These are phyloP conservation scores for Pollachius pollachius DNA, from an alignment of 2,113 vertebrate species.

Conservation along the genomic window DNA sequence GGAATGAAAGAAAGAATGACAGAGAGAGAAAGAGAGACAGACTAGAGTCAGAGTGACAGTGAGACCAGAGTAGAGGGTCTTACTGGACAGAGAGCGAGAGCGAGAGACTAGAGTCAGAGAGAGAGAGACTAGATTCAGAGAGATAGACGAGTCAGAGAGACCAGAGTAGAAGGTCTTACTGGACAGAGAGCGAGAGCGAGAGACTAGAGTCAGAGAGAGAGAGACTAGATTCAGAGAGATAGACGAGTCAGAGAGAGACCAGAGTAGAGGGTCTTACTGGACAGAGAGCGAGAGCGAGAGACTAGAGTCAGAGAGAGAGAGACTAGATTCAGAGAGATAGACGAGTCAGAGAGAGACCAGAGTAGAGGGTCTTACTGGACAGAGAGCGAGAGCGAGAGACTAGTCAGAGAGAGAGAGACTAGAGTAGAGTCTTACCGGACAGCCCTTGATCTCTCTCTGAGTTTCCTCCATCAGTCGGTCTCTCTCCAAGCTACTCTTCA, in stretches of 20 bases:
- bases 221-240: not conserved
- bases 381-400: too few species aligned
- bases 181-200: too few species aligned
- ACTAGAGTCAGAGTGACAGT: not conserved
- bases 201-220: not conserved
- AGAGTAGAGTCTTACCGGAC: constrained; percentile 71
- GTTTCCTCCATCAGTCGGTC: constrained; percentile 68
- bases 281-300: too few species aligned
- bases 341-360: too few species aligned
- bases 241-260: too few species aligned
- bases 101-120: not conserved
- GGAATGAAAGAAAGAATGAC: too few species aligned
- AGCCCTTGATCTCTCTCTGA: constrained; percentile 73
- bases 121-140: not conserved
- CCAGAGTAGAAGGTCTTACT: not conserved
- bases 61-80: not conserved
- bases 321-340: not conserved
- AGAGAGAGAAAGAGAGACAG: too few species aligned
- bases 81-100: too few species aligned
- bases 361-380: too few species aligned
- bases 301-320: not conserved
- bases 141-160: not conserved
- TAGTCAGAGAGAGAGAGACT: constrained; percentile 9
- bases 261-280: too few species aligned
- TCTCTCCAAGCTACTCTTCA: constrained; percentile 67